Conservation (phyloP, 2,113 vertebrate species). For the Leptocoma aspasia region DNA sequence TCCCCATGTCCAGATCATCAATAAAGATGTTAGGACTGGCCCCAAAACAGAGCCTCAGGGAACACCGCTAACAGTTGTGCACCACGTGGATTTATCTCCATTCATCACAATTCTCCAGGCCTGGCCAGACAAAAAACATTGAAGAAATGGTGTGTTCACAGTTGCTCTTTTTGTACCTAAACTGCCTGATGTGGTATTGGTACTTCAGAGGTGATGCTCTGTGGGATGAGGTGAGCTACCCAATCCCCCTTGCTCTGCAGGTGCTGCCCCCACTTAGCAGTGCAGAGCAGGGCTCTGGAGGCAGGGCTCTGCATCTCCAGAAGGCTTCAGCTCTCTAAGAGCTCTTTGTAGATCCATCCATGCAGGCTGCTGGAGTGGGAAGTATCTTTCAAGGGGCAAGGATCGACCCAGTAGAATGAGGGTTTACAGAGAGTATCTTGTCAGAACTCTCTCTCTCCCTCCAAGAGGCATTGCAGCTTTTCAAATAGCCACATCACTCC, state of each 20-base stretch:
- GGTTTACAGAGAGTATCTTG: neutral
- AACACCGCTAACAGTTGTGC: accelerated
- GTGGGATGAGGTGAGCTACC: neutral
- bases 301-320: neutral
- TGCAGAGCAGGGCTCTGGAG: neutral
- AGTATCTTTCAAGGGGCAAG: neutral
- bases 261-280: accelerated
- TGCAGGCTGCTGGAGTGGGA: neutral
- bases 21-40: neutral
- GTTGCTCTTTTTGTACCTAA: neutral
- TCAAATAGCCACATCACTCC: neutral
- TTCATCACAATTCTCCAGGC: neutral
- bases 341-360: neutral
- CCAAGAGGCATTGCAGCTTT: neutral
- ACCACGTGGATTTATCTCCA: neutral
- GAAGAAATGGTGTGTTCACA: neutral
- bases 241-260: accelerated
- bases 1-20: neutral
- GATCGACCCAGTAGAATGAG: neutral
- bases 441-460: neutral
- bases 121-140: neutral
- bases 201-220: neutral
- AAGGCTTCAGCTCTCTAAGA: neutral
- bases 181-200: accelerated
- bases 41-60: neutral